These are phyloP conservation scores for Terrapene triunguis DNA, from an alignment of 2,113 vertebrate species.

Conservation along the genomic window DNA sequence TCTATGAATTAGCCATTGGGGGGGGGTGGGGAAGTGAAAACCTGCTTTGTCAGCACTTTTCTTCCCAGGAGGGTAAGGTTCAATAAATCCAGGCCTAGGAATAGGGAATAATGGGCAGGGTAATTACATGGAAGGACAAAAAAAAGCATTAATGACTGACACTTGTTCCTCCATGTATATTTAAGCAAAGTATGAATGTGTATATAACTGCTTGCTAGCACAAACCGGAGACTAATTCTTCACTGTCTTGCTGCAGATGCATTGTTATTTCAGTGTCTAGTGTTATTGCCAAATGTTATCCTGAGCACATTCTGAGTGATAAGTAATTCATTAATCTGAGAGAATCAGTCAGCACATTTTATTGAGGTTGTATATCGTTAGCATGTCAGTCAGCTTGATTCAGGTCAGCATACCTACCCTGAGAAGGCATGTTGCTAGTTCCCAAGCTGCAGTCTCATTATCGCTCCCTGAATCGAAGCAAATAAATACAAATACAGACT, in stretches of 20 bases:
- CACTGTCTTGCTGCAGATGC: neutral
- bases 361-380: neutral
- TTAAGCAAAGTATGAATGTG: neutral
- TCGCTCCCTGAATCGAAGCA: conserved; percentile 21
- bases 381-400: neutral
- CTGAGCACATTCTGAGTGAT: neutral
- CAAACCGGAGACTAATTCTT: neutral
- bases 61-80: neutral
- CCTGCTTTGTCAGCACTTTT: neutral
- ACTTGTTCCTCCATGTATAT: neutral
- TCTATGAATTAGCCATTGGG: neutral
- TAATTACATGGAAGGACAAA: conserved; percentile 2
- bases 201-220: neutral
- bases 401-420: neutral
- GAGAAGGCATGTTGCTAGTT: conserved; percentile 49
- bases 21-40: neutral
- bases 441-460: conserved; percentile 43
- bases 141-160: neutral
- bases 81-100: neutral
- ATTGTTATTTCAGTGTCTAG: neutral
- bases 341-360: conserved; percentile 16
- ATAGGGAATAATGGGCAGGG: neutral
- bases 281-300: neutral
- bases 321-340: conserved; percentile 3
- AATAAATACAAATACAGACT: conserved; percentile 52